Conservation (phyloP, 2,113 vertebrate species). For the Tamias sibiricus region DNA sequence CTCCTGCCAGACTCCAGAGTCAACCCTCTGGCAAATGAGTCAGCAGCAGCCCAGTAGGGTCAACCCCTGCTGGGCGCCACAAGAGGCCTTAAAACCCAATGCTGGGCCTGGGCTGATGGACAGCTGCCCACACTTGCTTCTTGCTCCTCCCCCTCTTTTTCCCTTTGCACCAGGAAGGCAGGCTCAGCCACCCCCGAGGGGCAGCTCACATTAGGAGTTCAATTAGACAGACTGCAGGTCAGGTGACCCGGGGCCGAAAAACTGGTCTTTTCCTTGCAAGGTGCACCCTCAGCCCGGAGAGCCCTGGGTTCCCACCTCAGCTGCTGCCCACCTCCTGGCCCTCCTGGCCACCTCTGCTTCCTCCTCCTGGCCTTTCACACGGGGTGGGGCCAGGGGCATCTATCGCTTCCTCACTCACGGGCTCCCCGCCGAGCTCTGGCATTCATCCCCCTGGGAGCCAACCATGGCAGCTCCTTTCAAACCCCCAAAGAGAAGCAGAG, state of each 20-base stretch:
- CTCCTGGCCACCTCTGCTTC: not conserved
- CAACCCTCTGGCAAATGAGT: not conserved
- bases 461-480: constrained; percentile 56
- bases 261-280: not conserved
- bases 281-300: not conserved
- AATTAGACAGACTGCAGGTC: no score
- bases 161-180: not conserved
- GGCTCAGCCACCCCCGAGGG: not conserved
- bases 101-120: not conserved
- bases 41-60: no score
- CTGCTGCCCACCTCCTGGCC: not conserved
- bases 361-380: not conserved
- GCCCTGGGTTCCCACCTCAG: not conserved
- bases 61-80: not conserved
- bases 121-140: not conserved
- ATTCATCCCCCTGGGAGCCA: not conserved
- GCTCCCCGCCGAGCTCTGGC: not conserved
- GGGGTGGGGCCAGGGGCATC: not conserved
- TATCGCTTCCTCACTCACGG: not conserved
- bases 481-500: not conserved
- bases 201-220: not conserved
- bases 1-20: not conserved
- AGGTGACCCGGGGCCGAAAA: not conserved
- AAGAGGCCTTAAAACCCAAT: not conserved
- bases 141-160: not conserved